Percentiles rank a stretch among this genome's conserved stretches.
These are phyloP conservation scores for Drosophila melanosoma DNA, from an alignment of 2,888 invertebrate genomes.

Conservation along the genomic window DNA sequence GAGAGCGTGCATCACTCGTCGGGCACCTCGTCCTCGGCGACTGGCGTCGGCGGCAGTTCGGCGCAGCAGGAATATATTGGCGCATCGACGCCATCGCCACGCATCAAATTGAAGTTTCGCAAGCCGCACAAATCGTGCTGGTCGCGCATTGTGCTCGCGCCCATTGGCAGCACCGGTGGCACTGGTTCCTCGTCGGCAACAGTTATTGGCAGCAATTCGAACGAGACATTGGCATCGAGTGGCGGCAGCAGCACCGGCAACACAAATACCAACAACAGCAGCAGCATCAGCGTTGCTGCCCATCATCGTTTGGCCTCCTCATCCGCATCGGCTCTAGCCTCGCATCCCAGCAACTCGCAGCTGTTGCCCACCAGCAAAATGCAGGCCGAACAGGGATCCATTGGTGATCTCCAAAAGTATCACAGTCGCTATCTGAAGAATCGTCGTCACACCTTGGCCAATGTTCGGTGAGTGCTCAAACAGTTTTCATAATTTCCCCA, in stretches of 20 bases:
- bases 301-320: constrained; percentile 77
- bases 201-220: constrained; percentile 81
- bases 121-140: constrained; percentile 84
- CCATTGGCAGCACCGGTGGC: constrained; percentile 66
- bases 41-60: constrained; percentile 26
- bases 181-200: constrained; percentile 64
- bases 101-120: constrained; percentile 84
- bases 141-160: constrained; percentile 83
- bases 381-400: constrained; percentile 97
- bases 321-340: constrained; percentile 78
- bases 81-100: constrained; percentile 84
- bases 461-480: constrained; percentile 92
- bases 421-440: constrained; percentile 94
- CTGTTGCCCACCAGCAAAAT: constrained; percentile 88
- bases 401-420: constrained; percentile 95
- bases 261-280: constrained; percentile 75
- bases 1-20: constrained; percentile 81
- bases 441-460: constrained; percentile 94
- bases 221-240: constrained; percentile 82
- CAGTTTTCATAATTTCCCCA: background rate
- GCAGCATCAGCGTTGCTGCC: constrained; percentile 76
- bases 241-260: constrained; percentile 77
- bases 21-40: constrained; percentile 69
- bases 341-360: constrained; percentile 83
- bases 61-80: constrained; percentile 49